Evolutionary conservation across 2,797 vertebrate genomes (phyloP), one percentile per base, ranked within the genome.

Genomic region (Hydrocynus forskahlii): DNA sequence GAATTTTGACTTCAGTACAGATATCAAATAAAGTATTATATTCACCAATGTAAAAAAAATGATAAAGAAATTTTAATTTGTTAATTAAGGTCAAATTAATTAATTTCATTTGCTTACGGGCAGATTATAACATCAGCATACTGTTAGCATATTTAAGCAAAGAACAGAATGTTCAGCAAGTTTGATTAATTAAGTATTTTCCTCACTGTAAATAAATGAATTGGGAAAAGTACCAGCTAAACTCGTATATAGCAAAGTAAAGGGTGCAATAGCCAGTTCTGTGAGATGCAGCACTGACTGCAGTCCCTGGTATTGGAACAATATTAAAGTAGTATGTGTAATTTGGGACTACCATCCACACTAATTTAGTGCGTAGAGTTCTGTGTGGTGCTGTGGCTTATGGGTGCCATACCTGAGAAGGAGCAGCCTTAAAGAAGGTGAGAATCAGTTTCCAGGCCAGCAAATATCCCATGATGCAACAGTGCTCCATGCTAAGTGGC

Each of bases 391-490:
- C 19, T 14, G 9, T 19, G 63, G 12, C 29, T 62, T 16, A 55
- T 13, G 2, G 14, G 17, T 62, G 2, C 19, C 87, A 89, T 93
- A 99, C 98, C 89, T 99, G 96, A 55, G 98, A 98, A 67, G 97
- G 95, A 38, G 98, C 96, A 50, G 97, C 96, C 90, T 97, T 98
- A 87, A 99, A 99, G 87, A 99, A 98, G 63, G 94, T 94, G 66
- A 99, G 94, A 16, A 95, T 95, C 71, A 99, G 94, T 89, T 99
- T 99, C 98, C 98, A 99, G n/a, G 96, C 94, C 73, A 99, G 96
- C 73, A 99, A 91, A 87, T 99, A 99, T 0, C 96, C 98, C 83
- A 99, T 92, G 80, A 99, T 94, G 87, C 94, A 96, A 83, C 96
- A 98, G 91, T 97, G 97, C 88, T 98, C 97, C 79, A 96, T 95